These are phyloP conservation scores for Conistra vaccinii DNA, from an alignment of 2,888 invertebrate genomes.

Conservation along the genomic window DNA sequence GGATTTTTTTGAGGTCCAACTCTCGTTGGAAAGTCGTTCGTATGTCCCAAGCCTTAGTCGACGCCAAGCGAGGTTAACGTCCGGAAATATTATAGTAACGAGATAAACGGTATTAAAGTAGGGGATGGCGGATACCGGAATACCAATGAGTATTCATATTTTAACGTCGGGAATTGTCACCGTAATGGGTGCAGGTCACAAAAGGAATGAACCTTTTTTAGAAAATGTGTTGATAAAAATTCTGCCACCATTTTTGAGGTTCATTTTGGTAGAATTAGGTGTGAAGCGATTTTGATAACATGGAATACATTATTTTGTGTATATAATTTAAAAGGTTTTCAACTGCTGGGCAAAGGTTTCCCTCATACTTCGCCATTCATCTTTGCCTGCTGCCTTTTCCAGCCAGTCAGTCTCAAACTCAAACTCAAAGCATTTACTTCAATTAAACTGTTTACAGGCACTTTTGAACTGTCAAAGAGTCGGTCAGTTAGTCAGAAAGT, in stretches of 20 bases:
- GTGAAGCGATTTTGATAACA: background rate
- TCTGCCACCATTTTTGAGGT: background rate
- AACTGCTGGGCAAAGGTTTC: too few relatives aligned
- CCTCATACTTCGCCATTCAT: too few relatives aligned
- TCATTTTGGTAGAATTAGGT: constrained; percentile 5
- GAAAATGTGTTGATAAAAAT: constrained; percentile 36
- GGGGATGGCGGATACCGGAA: constrained; percentile 50
- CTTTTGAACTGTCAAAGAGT: too few relatives aligned
- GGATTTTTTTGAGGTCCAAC: background rate
- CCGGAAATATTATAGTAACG: constrained; percentile 63
- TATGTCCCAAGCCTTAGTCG: background rate
- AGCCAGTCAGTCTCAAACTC: too few relatives aligned
- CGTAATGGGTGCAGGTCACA: constrained; percentile 29
- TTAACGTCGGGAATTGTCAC: constrained; percentile 39
- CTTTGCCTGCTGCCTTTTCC: too few relatives aligned
- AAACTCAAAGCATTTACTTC: too few relatives aligned
- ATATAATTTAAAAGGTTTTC: background rate
- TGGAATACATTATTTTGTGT: background rate
- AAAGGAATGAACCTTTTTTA: constrained; percentile 25
- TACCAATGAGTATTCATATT: constrained; percentile 64
- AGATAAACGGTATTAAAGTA: constrained; percentile 61
- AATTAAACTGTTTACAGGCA: too few relatives aligned
- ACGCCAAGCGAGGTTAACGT: constrained; percentile 51
- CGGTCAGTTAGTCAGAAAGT: too few relatives aligned
- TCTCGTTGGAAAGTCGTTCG: background rate